Percentiles rank a stretch among this genome's conserved stretches.
phyloP scores from a whole-genome alignment of 1,140 invertebrate genomes.

The Harlomillsia oculata region DNA sequence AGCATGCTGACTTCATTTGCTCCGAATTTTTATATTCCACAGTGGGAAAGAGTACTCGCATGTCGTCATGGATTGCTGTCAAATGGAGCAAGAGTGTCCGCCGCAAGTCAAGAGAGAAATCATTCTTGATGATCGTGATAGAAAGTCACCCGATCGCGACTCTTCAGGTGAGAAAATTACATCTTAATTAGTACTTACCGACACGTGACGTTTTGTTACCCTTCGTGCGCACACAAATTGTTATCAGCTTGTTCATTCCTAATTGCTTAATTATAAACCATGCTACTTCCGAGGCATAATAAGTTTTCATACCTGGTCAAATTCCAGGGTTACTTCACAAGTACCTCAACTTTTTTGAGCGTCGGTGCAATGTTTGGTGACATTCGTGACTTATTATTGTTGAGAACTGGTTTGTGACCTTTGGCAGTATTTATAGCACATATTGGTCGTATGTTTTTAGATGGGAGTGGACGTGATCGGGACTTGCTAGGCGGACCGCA shows the following conservation, averaged over 20 bases:
- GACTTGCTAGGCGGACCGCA: slow-evolving; percentile 23
- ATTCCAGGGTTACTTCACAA: not conserved
- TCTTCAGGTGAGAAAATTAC: slow-evolving; percentile 51
- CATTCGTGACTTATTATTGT: too few relatives aligned
- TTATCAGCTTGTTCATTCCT: too few relatives aligned
- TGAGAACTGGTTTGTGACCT: too few relatives aligned
- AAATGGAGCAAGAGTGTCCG: slow-evolving; percentile 55
- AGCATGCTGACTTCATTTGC: not conserved
- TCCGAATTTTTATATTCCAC: slow-evolving; percentile 38
- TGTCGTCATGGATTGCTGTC: slow-evolving; percentile 83
- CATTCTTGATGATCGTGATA: slow-evolving; percentile 64
- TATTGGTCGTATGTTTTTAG: slow-evolving; percentile 1
- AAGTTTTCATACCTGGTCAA: not conserved
- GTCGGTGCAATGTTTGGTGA: not conserved
- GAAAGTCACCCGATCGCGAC: slow-evolving; percentile 74
- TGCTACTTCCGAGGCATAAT: too few relatives aligned
- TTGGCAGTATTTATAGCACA: not conserved
- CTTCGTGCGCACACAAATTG: not conserved
- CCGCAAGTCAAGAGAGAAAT: slow-evolving; percentile 65
- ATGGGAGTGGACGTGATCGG: slow-evolving; percentile 25
- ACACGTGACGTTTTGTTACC: not conserved
- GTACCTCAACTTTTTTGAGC: not conserved
- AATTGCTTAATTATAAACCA: too few relatives aligned
- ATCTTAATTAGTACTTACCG: not conserved
- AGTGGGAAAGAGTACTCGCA: slow-evolving; percentile 83